phyloP scores from a whole-genome alignment of 2,888 invertebrate species.

The Isoperla grammatica region DNA sequence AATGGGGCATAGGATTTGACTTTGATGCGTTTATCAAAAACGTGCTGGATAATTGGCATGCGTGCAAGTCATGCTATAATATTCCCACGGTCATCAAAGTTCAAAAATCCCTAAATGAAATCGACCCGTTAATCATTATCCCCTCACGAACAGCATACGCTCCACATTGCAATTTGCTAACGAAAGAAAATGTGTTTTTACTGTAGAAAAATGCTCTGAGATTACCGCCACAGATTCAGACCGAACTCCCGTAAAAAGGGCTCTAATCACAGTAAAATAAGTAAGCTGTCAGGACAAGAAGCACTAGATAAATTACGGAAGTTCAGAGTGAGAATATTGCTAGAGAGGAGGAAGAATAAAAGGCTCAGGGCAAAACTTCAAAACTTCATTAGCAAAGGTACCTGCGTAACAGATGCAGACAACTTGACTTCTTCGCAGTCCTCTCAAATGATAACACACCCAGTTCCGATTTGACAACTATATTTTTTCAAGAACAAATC shows the following conservation, averaged over 20 bases:
- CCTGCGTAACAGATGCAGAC: background rate
- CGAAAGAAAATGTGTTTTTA: background rate
- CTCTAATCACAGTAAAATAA: background rate
- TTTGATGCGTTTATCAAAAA: background rate
- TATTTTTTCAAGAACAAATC: background rate
- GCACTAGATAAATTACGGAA: background rate
- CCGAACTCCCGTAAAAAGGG: background rate
- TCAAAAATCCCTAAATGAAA: background rate
- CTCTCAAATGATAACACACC: background rate
- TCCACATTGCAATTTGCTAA: background rate
- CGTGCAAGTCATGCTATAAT: background rate
- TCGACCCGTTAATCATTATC: background rate
- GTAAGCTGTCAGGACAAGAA: background rate
- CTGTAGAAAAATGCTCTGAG: background rate
- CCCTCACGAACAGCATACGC: background rate
- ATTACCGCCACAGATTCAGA: background rate
- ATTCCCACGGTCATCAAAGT: background rate
- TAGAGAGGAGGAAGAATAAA: background rate
- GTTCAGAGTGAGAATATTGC: background rate
- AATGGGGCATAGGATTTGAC: background rate
- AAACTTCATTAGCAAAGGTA: background rate
- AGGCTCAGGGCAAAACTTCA: background rate
- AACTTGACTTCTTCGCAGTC: background rate
- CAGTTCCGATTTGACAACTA: background rate
- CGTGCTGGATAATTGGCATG: background rate